Conservation (phyloP, 2,888 invertebrate species). For the Glyphotaelius pellucidus region DNA sequence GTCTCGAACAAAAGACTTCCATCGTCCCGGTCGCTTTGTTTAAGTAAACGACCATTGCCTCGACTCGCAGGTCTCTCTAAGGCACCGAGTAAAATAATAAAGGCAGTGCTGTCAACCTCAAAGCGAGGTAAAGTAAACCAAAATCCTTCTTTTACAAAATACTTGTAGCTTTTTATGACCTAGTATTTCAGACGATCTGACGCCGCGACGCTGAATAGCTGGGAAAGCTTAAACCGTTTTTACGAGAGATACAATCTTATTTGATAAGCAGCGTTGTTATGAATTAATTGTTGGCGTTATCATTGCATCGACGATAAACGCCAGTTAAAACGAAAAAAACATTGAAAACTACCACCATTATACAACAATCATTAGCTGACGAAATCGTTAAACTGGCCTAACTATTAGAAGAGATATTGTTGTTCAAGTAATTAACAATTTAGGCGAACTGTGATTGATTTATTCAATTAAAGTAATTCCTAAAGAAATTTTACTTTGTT, state of each 20-base stretch:
- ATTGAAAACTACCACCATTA: not conserved
- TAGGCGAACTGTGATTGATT: not conserved
- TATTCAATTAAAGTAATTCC: not conserved
- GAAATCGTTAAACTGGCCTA: too few species aligned
- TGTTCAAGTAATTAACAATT: not conserved
- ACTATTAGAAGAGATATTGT: not conserved
- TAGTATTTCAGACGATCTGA: not conserved
- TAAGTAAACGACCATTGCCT: constrained; percentile 12
- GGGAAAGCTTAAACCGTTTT: not conserved
- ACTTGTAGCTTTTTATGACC: not conserved
- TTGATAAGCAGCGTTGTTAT: not conserved
- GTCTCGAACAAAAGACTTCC: constrained; percentile 22
- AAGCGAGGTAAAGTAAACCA: not conserved
- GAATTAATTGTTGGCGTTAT: not conserved
- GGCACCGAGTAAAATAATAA: not conserved
- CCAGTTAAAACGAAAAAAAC: not conserved
- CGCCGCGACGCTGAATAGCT: not conserved
- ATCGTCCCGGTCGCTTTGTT: constrained; percentile 16
- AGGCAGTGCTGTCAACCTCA: not conserved
- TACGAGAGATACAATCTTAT: not conserved
- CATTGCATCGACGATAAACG: not conserved
- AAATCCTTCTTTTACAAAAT: not conserved
- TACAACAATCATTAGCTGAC: not conserved
- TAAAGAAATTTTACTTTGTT: not conserved
- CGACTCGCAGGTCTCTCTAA: not conserved